Evolutionary conservation across 1,140 invertebrate species (phyloP).

Genomic region (Drepana arcuata): DNA sequence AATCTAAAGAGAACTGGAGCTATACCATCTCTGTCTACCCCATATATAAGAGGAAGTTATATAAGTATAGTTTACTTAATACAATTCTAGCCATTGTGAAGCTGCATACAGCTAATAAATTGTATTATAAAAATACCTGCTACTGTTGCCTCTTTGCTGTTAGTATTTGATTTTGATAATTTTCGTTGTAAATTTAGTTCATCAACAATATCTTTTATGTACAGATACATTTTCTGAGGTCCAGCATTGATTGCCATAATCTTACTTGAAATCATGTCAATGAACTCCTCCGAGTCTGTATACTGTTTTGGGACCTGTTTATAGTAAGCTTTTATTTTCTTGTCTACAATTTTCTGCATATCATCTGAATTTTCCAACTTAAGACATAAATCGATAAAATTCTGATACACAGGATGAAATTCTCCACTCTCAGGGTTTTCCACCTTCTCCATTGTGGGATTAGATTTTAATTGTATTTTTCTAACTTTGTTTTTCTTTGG

Average conservation of each 20-base stretch:
- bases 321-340: slow-evolving; percentile 61
- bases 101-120: no score
- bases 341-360: slow-evolving; percentile 62
- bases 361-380: slow-evolving; percentile 57
- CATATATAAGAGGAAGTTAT: no score
- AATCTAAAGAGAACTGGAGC: no score
- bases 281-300: slow-evolving; percentile 56
- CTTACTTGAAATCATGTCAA: slow-evolving; percentile 55
- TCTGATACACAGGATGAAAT: slow-evolving; percentile 49
- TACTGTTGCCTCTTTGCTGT: no score
- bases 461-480: neutral
- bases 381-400: slow-evolving; percentile 54
- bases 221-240: slow-evolving; percentile 58
- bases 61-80: no score
- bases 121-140: no score
- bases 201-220: slow-evolving; percentile 64
- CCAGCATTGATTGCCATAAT: slow-evolving; percentile 42
- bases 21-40: no score
- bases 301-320: slow-evolving; percentile 54
- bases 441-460: slow-evolving; percentile 1
- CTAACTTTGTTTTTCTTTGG: slow-evolving; percentile 17
- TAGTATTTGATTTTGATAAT: slow-evolving; percentile 34
- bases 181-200: slow-evolving; percentile 59
- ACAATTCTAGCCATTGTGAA: no score
- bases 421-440: slow-evolving; percentile 12